Evolutionary conservation across 1,140 invertebrate genomes (phyloP), one percentile per base, ranked within the genome.

Genomic region (Bombus picipes): DNA sequence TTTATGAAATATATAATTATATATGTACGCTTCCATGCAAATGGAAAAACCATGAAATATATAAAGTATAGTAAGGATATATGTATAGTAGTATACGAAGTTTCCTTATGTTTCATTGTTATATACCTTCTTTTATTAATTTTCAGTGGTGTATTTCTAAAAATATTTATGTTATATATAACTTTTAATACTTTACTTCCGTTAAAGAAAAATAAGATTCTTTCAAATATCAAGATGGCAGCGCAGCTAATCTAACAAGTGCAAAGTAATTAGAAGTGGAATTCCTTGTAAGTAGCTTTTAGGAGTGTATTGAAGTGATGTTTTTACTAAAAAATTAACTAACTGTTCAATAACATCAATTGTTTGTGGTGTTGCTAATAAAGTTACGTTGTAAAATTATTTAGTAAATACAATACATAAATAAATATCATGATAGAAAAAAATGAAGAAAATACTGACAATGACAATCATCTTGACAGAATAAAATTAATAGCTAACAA

Each of bases 401-500:
- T 77, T 15, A 65, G 12, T 66, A 32, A 37, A 13, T 25, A 72
- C 10, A 32, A 15, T 53, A 53, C 18, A 53, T 32, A 78, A 83
- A 25, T 86, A 65, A 77, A 81, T 79, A 91, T 91, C 81, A 94
- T 93, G 93, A 93, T 92, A 86, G 92, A 86, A 66, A 94, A 91
- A 47, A 92, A 92, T 89, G 88, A 90, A 75, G 88, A 92, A 37
- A 72, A 65, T 43, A 80, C 87, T 39, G 84, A 91, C 18, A 87
- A 32, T 65, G 88, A 91, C 41, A 88, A 88, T 34, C 92, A 89
- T 88, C 89, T 90, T 32, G 91, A 90, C n/a, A 81, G 91, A 57
- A 92, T 92, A 68, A 92, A 92, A 88, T 43, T 94, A 53, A 94
- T 95, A 65, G 83, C 93, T 32, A 89, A 94, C 18, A 94, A 94